Evolutionary conservation across 2,797 vertebrate genomes (phyloP), one percentile per base, ranked within the genome.

Genomic region (Protonibea diacanthus): DNA sequence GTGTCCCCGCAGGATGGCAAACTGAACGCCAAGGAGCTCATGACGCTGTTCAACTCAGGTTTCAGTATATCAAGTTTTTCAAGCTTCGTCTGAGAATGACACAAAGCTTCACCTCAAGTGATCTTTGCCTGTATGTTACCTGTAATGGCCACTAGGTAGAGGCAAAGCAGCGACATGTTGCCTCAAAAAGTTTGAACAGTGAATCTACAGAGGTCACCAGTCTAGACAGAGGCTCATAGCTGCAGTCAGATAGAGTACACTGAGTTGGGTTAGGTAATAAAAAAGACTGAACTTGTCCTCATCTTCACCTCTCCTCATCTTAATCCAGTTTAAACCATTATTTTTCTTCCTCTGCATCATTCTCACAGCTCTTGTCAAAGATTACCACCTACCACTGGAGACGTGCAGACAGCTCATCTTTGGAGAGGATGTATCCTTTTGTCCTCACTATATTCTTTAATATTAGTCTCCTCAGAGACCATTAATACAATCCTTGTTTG

Each of bases 321-420:
- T 53, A 72, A 78, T 76, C 51, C 20, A 71, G 48, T 80, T 77
- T 51, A 69, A 84, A 80, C 6, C 52, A 2, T n/a, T 66, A 15
- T 71, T 86, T 44, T 62, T 62, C 21, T 44, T 18, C 56, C 42
- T 45, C 49, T 64, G 64, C 61, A 74, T 75, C 55, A 75, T 71
- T 76, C 49, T 84, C 66, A 56, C 87, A 96, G 95, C 89, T 72
- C 84, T 95, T 38, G 90, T 93, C 63, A 92, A 91, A 89, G 91
- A 92, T 83, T 94, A 94, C 83, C 90, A 93, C 76, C 93, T 96
- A 67, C 92, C 95, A 12, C 81, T 96, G 91, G 95, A 96, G 71
- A 95, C 93, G 0, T 95, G 94, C 91, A 92, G 94, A 81, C 93
- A 96, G 85, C 88, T 96, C 82, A 94, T 96, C 81, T 94, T 95